phyloP scores from a whole-genome alignment of 2,113 vertebrate genomes.

The Ctenomys sociabilis region DNA sequence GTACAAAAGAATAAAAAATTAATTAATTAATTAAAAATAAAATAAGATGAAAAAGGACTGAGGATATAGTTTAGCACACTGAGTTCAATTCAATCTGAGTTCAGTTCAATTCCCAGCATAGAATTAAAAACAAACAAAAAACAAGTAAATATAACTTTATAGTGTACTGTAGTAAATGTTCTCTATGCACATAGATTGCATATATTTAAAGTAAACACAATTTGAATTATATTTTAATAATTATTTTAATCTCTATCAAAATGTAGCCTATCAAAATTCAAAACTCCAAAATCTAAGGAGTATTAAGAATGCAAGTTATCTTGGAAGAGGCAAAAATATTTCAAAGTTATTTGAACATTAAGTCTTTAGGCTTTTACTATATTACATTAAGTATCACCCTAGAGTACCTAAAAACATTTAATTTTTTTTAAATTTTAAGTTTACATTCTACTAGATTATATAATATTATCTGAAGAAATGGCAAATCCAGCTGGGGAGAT shows the following conservation, averaged over 20 bases:
- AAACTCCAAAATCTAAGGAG: background rate
- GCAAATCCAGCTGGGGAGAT: background rate
- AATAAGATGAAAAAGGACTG: background rate
- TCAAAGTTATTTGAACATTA: conserved; percentile 7
- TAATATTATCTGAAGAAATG: background rate
- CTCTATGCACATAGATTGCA: background rate
- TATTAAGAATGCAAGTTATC: conserved; percentile 35
- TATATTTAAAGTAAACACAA: conserved; percentile 11
- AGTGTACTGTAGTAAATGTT: background rate
- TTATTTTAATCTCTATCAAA: conserved; percentile 33
- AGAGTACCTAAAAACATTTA: background rate
- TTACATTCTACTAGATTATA: background rate
- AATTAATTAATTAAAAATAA: background rate
- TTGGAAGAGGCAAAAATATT: background rate
- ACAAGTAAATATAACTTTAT: background rate
- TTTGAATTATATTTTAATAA: conserved; percentile 49
- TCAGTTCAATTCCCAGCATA: background rate
- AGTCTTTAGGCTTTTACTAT: background rate
- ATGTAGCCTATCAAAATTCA: background rate
- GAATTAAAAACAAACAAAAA: background rate
- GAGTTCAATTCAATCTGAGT: background rate
- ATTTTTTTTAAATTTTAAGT: background rate
- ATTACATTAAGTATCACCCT: background rate
- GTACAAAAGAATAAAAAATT: background rate
- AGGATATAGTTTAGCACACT: background rate